Base-by-base conservation (phyloP, 1,140 invertebrate genomes). In the Aleiodes sp. region DNA sequence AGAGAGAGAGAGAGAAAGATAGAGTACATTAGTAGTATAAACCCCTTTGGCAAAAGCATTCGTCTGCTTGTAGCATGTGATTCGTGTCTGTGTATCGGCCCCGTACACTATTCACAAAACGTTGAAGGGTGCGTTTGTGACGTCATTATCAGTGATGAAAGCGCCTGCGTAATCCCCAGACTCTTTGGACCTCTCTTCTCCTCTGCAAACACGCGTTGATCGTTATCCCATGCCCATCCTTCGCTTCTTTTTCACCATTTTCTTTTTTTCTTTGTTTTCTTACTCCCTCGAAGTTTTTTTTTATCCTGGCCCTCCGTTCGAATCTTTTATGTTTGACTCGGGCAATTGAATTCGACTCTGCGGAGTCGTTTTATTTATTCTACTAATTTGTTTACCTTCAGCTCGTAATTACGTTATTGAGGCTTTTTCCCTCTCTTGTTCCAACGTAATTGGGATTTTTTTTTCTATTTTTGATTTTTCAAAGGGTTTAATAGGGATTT, bases 201-300 rank as follows among this genome's bases (percentile, higher is more conserved):
- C 61, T 64, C 56, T 9, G 28, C 28, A 59, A 59, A 59, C 56
- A 77, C 76, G 71, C 74, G 77, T 79, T 79, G 73, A 78, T 78
- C 77, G 77, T 79, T 78, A 79, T 66, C 70, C 68, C 28, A 33
- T 35, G n/a, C 19, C 59, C 61, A 37, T 69, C 29, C 37, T 16
- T 12, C 46, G 3, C 9, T 43, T 57, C 60, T 37, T 56, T 33
- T 56, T 14, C 28, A 35, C 9, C n/a, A 12, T 37, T 24, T 26
- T 39, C 35, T 60, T 28, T 14, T 52, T 46, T 10, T 12, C 31
- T 2, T 4, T 9, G 33, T 37, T 35, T 6, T n/a, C 8, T 37
- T 61, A 28, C 59, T 39, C 29, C 19, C n/a, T 29, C 59, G 8
- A 43, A n/a, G 57, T 37, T 35, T 60, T 56, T 41, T 12, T 35